phyloP scores from a whole-genome alignment of 1,140 invertebrate genomes.

The Oryzaephilus surinamensis region DNA sequence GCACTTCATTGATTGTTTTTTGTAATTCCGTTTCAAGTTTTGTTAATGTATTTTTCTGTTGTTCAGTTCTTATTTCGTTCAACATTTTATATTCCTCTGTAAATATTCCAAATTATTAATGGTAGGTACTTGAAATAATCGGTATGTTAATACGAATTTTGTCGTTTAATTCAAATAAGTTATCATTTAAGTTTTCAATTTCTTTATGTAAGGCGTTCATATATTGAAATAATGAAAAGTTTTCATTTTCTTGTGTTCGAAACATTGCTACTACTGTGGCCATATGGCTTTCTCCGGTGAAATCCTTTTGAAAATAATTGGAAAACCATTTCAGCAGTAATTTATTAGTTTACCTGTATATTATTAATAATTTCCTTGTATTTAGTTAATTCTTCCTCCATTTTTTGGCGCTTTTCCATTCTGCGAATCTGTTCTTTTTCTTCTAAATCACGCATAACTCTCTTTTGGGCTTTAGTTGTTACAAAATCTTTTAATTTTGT shows the following conservation, averaged over 20 bases:
- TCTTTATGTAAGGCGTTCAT: conserved; percentile 86
- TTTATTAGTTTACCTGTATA: too few species aligned
- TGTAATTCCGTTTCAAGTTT: conserved; percentile 34
- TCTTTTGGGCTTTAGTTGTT: too few species aligned
- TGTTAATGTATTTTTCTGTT: conserved; percentile 41
- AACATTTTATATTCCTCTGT: conserved; percentile 38
- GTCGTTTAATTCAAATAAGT: conserved; percentile 18
- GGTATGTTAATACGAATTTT: too few species aligned
- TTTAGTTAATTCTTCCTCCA: background rate
- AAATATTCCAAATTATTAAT: too few species aligned
- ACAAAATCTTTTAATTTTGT: too few species aligned
- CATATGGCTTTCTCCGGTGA: conserved; percentile 58
- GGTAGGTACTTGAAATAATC: too few species aligned
- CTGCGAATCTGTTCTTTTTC: background rate
- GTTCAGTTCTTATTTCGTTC: conserved; percentile 36
- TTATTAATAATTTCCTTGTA: too few species aligned
- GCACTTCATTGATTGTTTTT: conserved; percentile 27
- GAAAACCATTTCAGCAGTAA: too few species aligned
- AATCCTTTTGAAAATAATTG: too few species aligned
- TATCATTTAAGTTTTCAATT: conserved; percentile 47
- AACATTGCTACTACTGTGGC: conserved; percentile 64
- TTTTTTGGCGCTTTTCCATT: background rate
- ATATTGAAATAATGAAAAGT: conserved; percentile 86
- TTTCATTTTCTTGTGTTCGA: conserved; percentile 75
- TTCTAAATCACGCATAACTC: background rate